Evolutionary conservation across 2,113 vertebrate genomes (phyloP).

Genomic region (Tyrannus savana): DNA sequence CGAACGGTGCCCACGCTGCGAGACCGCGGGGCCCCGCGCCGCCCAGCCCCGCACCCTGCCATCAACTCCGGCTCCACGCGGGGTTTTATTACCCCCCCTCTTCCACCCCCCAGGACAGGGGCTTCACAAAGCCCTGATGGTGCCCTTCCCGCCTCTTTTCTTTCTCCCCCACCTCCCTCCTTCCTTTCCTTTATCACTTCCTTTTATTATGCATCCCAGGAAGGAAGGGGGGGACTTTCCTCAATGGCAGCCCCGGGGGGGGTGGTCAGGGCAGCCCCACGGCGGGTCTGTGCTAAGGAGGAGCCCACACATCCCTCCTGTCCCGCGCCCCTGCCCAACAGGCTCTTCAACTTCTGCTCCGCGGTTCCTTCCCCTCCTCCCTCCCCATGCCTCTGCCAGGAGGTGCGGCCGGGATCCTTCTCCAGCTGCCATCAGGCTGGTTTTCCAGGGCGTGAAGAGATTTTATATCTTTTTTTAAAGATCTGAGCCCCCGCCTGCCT

Average conservation of each 20-base stretch:
- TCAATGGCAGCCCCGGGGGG: background rate
- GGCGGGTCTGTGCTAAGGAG: background rate
- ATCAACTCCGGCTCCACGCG: background rate
- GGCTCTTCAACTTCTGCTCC: conserved; percentile 59
- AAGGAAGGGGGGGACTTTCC: conserved; percentile 22
- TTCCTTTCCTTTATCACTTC: conserved; percentile 57
- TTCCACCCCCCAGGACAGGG: background rate
- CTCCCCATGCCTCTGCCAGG: conserved; percentile 9
- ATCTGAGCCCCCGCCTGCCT: background rate
- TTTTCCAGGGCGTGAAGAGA: conserved; percentile 30
- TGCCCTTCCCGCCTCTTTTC: conserved; percentile 52
- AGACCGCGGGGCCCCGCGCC: background rate
- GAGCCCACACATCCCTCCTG: background rate
- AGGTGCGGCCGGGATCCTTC: conserved; percentile 31
- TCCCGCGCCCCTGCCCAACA: conserved; percentile 22
- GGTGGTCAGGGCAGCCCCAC: background rate
- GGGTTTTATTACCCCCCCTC: background rate
- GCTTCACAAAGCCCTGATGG: conserved; percentile 25
- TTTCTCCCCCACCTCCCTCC: conserved; percentile 38
- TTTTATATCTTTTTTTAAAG: background rate
- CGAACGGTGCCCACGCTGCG: background rate
- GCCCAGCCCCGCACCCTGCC: background rate
- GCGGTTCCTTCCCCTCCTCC: background rate
- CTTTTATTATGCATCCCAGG: conserved; percentile 57
- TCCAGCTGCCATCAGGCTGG: background rate